Evolutionary conservation across 2,888 invertebrate genomes (phyloP), one percentile per base, ranked within the genome.

Genomic region (Lacanobia wlatinum): DNA sequence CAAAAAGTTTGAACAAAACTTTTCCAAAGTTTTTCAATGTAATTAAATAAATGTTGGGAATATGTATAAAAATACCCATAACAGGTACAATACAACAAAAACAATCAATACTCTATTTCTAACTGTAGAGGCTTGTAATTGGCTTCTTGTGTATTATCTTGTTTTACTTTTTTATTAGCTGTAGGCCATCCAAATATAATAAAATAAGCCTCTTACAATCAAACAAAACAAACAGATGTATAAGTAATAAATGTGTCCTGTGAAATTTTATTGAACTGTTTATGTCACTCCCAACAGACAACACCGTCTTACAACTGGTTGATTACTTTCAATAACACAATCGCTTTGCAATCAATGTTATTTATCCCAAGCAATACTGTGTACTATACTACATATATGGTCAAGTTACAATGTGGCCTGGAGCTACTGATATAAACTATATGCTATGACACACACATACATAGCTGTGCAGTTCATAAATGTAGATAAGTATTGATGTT

Each of bases 321-420:
- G 21, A 67, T 52, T 76, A 56, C 16, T 62, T 53, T 34, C 10
- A 65, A 73, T 60, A 14, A 66, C 10, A 80, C 82, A 73, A 66
- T 80, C 73, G 80, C 80, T 65, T 63, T 59, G 82, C 80, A 73
- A 70, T 78, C 50, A 59, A 66, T 70, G 43, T 34, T 48, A 34
- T 58, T 53, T 16, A 59, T 62, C 52, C 56, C 3, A 23, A 52
- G 40, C 61, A 43, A 18, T 21, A 59, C 21, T 40, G 16, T 40
- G 2, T 0, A 38, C 56, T 53, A 56, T 58, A 68, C 18, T 67
- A 28, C 28, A 52, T 43, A 52, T 43, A 38, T 52, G 48, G 40
- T 68, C 73, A 59, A 70, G 62, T 56, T 59, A 59, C 58, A 58
- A 59, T 69, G 61, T 59, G 40, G 46, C 43, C 52, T 78, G 61